These are phyloP conservation scores for Martes martes DNA, from an alignment of 2,113 vertebrate species.

Conservation along the genomic window DNA sequence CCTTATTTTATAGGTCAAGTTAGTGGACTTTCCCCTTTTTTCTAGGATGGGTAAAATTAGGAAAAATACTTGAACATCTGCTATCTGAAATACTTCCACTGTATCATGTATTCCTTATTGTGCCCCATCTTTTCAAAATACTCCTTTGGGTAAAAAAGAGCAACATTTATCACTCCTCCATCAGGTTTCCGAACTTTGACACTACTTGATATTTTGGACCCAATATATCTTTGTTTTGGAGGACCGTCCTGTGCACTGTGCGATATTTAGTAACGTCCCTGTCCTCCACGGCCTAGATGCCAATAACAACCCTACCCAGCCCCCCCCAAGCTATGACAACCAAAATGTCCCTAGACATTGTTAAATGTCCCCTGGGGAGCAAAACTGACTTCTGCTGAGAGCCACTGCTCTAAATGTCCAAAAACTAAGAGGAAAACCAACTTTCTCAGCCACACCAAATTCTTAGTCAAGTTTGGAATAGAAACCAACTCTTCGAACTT, in stretches of 20 bases:
- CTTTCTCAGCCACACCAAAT: slow-evolving; percentile 29
- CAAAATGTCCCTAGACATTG: slow-evolving; percentile 8
- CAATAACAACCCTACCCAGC: not conserved
- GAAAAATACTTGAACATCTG: slow-evolving; percentile 68
- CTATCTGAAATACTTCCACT: slow-evolving; percentile 11
- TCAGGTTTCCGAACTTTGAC: not conserved
- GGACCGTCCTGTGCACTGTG: not conserved
- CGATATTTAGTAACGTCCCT: not conserved
- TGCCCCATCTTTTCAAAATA: not conserved
- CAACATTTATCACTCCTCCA: not conserved
- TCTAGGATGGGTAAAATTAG: slow-evolving; percentile 63
- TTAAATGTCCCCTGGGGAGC: not conserved
- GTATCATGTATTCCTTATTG: not conserved
- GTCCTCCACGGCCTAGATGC: not conserved
- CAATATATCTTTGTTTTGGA: not conserved
- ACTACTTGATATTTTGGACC: not conserved
- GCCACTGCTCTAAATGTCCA: not conserved
- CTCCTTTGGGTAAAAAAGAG: slow-evolving; percentile 12
- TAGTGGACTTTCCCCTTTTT: slow-evolving; percentile 2
- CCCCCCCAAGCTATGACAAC: not conserved
- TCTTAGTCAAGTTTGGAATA: slow-evolving; percentile 14
- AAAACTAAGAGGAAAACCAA: slow-evolving; percentile 13
- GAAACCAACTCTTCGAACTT: slow-evolving; percentile 35
- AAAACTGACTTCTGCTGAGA: slow-evolving; percentile 10
- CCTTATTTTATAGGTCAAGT: slow-evolving; percentile 31